Conservation (phyloP, 2,113 vertebrate genomes). For the Aegotheles bennettii region DNA sequence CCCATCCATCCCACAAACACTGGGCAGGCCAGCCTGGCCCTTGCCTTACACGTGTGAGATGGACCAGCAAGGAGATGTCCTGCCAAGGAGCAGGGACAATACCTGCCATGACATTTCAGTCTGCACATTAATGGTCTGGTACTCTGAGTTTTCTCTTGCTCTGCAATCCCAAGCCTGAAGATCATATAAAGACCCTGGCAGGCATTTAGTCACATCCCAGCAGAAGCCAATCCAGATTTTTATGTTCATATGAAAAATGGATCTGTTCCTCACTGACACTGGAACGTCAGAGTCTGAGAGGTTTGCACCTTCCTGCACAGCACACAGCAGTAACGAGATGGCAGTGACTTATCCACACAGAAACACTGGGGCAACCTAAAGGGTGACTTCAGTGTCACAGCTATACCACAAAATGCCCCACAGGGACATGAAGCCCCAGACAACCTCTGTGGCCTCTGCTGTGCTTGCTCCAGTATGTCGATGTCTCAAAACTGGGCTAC, state of each 20-base stretch:
- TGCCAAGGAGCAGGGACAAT: not conserved
- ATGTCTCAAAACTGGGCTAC: not conserved
- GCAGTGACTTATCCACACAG: not conserved
- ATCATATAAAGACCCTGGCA: not conserved
- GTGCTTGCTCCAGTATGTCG: not conserved
- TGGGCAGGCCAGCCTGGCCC: fast-evolving
- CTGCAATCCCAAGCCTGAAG: not conserved
- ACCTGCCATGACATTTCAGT: fast-evolving
- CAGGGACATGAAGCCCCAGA: not conserved
- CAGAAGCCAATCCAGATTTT: not conserved
- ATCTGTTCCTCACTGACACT: not conserved
- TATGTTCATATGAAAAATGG: not conserved
- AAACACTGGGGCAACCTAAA: not conserved
- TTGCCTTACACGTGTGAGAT: fast-evolving
- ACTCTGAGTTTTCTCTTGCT: not conserved
- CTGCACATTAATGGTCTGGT: not conserved
- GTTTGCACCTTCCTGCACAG: not conserved
- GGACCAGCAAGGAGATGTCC: not conserved
- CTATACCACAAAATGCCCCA: not conserved
- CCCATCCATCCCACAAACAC: not conserved
- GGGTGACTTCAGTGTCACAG: not conserved
- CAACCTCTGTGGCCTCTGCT: not conserved
- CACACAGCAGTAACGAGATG: not conserved
- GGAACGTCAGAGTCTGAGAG: not conserved
- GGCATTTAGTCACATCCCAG: not conserved